Evolutionary conservation across 2,113 vertebrate species (phyloP), one percentile per base, ranked within the genome.

Genomic region (Ondatra zibethicus): DNA sequence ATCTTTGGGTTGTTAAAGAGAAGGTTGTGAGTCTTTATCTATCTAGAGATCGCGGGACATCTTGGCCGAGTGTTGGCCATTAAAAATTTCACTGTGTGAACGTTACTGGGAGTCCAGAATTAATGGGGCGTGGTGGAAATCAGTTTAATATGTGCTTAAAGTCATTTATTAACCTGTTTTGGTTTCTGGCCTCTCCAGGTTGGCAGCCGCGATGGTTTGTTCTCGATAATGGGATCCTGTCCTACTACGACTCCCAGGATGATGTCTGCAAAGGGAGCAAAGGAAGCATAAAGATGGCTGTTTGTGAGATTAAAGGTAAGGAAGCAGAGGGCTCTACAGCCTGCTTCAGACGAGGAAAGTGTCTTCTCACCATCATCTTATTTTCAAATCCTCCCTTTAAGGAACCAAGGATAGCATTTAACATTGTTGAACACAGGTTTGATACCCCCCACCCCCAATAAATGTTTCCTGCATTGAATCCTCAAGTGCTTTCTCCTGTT

Each of bases 201-300:
- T 99, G 99, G 99, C 99, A 99, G 96, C 99, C 99, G 97, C 99
- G 99, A 27, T 99, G 99, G 99, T 99, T 99, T 98, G 98, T 99
- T 97, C 98, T 99, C 97, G 99, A 99, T 97, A 99, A 99, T 96
- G 99, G 99, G 89, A 99, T 99, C 97, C 97, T 99, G 93, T 99
- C 99, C 12, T 99, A 99, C 96, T 99, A 99, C 93, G 99, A 99
- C 98, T 99, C 99, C 92, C 99, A 99, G 92, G 99, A 99, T 97
- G 99, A 99, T 96, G 99, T 99, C 97, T 99, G 99, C 97, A 99
- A 99, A 98, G 99, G 99, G 82, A 99, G 99, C 97, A 99, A 99
- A 98, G 99, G 99, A 97, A 99, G 99, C 93, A 99, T 99, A 98
- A 99, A 99, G 97, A 99, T 99, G 99, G 98, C 99, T 42, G 99